A percentile compares a stretch with the other conserved stretches of the same genome.
These are phyloP conservation scores for Chaitophorus viminalis DNA, from an alignment of 2,888 invertebrate species.

Conservation along the genomic window DNA sequence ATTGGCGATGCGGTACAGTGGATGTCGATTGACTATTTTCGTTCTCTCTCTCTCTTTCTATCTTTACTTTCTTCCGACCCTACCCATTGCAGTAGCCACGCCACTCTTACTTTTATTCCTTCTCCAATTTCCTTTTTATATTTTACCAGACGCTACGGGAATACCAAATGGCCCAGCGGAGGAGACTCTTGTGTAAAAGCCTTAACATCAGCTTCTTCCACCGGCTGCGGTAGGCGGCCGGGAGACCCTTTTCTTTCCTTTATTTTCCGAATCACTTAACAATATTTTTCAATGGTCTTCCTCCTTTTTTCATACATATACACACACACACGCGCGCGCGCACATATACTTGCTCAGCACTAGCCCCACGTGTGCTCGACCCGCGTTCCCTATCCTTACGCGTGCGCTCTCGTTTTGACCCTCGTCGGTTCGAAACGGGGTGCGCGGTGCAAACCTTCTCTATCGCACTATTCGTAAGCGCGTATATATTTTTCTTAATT, in stretches of 20 bases:
- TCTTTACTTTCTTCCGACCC: background rate
- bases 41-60: background rate
- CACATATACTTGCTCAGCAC: too few species aligned
- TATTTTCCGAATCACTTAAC: constrained; percentile 62
- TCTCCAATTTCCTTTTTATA: constrained; percentile 50
- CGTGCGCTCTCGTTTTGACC: background rate
- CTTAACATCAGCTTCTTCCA: background rate
- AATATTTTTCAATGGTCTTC: constrained; percentile 53
- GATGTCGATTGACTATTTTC: constrained; percentile 1
- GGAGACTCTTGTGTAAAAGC: constrained; percentile 9
- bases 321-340: background rate
- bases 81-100: background rate
- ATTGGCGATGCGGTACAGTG: background rate
- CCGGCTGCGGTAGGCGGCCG: background rate
- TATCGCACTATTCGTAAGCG: too few species aligned
- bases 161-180: constrained; percentile 42
- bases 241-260: constrained; percentile 54
- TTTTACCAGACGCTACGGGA: constrained; percentile 39
- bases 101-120: constrained; percentile 8
- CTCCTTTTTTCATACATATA: background rate
- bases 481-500: background rate
- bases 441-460: background rate
- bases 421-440: background rate
- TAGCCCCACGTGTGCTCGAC: background rate
- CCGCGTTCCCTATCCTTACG: background rate